A percentile compares a stretch with the other conserved stretches of the same genome.
Evolutionary conservation across 2,113 vertebrate species (phyloP).

Genomic region (Alaudala cheleensis): DNA sequence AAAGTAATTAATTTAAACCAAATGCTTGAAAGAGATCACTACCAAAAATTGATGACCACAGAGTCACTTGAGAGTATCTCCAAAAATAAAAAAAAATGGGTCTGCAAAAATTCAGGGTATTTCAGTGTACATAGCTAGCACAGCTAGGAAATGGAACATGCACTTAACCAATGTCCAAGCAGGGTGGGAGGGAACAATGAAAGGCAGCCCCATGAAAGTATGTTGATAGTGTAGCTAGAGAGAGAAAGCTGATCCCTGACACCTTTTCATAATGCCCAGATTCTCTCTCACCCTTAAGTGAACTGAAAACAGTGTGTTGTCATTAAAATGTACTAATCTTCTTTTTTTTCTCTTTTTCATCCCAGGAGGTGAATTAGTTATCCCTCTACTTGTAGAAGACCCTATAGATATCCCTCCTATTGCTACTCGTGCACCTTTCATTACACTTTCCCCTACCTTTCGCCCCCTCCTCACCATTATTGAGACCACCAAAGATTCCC

Average conservation of each 20-base stretch:
- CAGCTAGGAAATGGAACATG: not conserved
- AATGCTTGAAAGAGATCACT: not conserved
- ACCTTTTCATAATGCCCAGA: not conserved
- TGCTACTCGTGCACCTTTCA: slow-evolving; percentile 97
- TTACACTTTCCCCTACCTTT: slow-evolving; percentile 95
- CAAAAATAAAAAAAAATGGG: not conserved
- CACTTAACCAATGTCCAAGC: not conserved
- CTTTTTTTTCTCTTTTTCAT: slow-evolving; percentile 75
- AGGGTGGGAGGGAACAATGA: not conserved
- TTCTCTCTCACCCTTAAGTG: not conserved
- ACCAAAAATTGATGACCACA: slow-evolving; percentile 2
- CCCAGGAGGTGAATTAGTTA: slow-evolving; percentile 99
- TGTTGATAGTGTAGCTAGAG: not conserved
- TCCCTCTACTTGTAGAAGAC: slow-evolving; percentile 96
- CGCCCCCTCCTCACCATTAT: slow-evolving; percentile 98
- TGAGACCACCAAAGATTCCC: slow-evolving; percentile 99
- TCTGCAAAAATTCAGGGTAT: not conserved
- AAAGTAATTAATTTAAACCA: not conserved
- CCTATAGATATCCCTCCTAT: slow-evolving; percentile 95
- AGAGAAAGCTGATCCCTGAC: not conserved
- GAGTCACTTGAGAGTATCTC: slow-evolving; percentile 82
- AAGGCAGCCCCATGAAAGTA: not conserved
- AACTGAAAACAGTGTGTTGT: not conserved
- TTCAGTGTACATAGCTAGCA: not conserved
- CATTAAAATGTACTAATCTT: slow-evolving; percentile 68